These are phyloP conservation scores for Lordiphosa mommai DNA, from an alignment of 1,140 invertebrate genomes.

Conservation along the genomic window DNA sequence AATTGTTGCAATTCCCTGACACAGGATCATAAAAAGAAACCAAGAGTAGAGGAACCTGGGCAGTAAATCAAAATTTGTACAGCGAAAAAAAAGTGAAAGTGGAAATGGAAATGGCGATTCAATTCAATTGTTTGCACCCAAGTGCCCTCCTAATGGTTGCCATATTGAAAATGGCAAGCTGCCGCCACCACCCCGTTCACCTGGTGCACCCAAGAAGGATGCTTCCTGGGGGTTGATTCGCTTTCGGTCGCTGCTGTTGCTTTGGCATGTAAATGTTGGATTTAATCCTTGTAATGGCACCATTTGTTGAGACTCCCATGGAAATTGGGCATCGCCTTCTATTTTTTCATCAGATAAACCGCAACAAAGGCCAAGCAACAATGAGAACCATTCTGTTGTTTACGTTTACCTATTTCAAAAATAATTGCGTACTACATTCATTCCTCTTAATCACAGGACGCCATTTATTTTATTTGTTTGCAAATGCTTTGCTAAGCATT, in stretches of 20 bases:
- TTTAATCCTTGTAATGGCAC: conserved; percentile 68
- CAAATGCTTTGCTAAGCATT: conserved; percentile 13
- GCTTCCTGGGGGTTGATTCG: conserved; percentile 25
- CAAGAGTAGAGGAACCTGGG: conserved; percentile 9
- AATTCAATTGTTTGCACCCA: conserved; percentile 11
- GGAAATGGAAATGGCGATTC: conserved; percentile 7
- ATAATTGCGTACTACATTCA: conserved; percentile 41
- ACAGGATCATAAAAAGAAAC: conserved; percentile 44
- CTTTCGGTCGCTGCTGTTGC: conserved; percentile 35
- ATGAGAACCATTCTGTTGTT: conserved; percentile 14
- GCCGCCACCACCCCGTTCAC: conserved; percentile 41
- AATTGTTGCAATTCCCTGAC: conserved; percentile 67
- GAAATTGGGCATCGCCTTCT: conserved; percentile 41
- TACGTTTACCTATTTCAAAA: conserved; percentile 32
- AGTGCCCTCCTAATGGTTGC: conserved; percentile 14
- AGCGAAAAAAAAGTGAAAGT: conserved; percentile 49
- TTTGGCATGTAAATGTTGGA: conserved; percentile 52
- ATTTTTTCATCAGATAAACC: conserved; percentile 33
- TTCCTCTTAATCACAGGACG: conserved; percentile 42
- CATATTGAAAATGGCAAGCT: conserved; percentile 44
- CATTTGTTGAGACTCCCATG: conserved; percentile 61
- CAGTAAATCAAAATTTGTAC: conserved; percentile 58
- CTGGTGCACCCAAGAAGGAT: conserved; percentile 25
- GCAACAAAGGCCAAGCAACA: conserved; percentile 35
- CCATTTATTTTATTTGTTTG: conserved; percentile 42